phyloP scores from a whole-genome alignment of 2,113 vertebrate genomes.

The Donacobius atricapilla region DNA sequence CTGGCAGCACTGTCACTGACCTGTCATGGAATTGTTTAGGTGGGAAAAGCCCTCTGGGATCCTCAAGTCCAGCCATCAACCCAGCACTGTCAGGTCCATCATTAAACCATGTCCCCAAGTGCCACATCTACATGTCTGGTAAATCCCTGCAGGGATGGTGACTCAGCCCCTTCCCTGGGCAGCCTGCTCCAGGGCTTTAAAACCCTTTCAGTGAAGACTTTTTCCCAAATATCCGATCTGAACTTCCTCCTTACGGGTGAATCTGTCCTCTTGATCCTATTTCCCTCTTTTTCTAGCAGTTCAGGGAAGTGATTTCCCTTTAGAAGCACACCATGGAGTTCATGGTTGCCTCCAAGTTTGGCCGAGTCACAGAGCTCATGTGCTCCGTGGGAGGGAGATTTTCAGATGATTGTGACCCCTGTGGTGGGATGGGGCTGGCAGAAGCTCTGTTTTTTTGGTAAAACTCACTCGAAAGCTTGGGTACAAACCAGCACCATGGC shows the following conservation, averaged over 20 bases:
- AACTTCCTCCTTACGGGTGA: background rate
- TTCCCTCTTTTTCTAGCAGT: background rate
- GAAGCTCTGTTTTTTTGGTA: background rate
- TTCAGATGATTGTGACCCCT: rapidly evolving
- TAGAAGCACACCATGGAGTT: background rate
- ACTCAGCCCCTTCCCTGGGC: background rate
- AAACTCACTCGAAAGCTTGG: rapidly evolving
- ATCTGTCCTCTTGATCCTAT: background rate
- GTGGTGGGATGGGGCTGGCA: background rate
- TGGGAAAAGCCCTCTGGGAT: background rate
- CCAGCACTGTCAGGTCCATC: background rate
- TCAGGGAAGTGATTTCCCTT: background rate
- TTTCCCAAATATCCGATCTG: rapidly evolving
- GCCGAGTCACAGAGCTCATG: background rate
- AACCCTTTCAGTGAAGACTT: background rate
- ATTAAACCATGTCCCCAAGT: background rate
- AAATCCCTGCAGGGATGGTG: background rate
- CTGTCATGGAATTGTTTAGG: background rate
- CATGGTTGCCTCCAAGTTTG: background rate
- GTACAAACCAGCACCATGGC: background rate
- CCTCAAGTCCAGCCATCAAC: background rate
- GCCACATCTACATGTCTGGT: background rate
- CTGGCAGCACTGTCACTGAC: background rate
- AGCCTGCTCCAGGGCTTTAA: background rate
- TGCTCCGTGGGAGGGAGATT: background rate